These are phyloP conservation scores for Phengaris alcon DNA, from an alignment of 2,888 invertebrate genomes.

Conservation along the genomic window DNA sequence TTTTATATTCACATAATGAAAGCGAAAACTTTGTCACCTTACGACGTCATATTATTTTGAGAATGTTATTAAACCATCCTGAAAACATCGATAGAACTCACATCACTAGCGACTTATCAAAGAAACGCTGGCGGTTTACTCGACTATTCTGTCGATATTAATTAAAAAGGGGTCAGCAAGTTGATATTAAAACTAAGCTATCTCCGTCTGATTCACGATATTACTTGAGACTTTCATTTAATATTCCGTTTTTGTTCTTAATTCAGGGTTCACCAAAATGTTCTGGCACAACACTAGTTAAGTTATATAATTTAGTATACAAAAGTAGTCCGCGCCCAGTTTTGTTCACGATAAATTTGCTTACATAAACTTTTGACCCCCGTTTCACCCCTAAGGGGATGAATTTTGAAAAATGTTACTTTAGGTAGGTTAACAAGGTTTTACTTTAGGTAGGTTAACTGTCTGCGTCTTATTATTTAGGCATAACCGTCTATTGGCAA, in stretches of 20 bases:
- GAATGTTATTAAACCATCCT: not conserved
- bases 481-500: too few species aligned
- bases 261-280: not conserved
- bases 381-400: not conserved
- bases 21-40: too few species aligned
- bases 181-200: slow-evolving; percentile 79
- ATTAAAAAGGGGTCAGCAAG: slow-evolving; percentile 78
- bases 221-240: slow-evolving; percentile 42
- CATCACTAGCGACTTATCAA: slow-evolving; percentile 51
- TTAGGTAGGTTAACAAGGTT: not conserved
- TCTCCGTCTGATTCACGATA: slow-evolving; percentile 51
- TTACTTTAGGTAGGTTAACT: too few species aligned
- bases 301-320: not conserved
- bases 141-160: slow-evolving; percentile 79
- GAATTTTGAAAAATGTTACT: not conserved
- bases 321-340: not conserved
- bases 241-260: slow-evolving; percentile 1
- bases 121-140: slow-evolving; percentile 58
- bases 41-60: too few species aligned
- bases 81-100: not conserved
- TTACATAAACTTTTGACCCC: not conserved
- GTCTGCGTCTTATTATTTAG: too few species aligned
- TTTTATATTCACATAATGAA: too few species aligned
- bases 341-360: not conserved
- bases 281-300: not conserved